Conservation (phyloP, 2,888 invertebrate genomes). For the Megamerina dolium region DNA sequence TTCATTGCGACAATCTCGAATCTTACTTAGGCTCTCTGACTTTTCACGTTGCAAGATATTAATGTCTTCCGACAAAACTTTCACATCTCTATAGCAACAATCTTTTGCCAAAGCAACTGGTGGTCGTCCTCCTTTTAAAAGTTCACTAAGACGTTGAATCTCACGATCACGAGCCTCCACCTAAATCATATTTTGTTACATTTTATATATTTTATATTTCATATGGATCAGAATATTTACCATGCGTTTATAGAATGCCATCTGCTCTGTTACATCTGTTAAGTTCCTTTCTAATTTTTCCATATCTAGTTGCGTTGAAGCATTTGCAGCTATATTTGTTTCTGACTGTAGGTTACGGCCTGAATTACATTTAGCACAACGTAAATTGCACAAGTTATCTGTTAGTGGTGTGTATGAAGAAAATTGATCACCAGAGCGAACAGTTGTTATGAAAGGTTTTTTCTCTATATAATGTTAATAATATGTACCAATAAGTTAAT, state of each 20-base stretch:
- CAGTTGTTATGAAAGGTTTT: constrained; percentile 47
- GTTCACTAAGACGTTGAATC: constrained; percentile 61
- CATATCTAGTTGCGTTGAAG: constrained; percentile 35
- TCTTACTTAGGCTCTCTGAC: constrained; percentile 38
- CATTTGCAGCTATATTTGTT: constrained; percentile 1
- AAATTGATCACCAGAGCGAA: constrained; percentile 38
- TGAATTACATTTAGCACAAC: constrained; percentile 44
- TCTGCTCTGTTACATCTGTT: constrained; percentile 47
- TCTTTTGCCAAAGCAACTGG: constrained; percentile 59
- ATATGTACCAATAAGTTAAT: too few species aligned
- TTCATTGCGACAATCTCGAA: constrained; percentile 39
- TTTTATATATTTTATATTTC: neutral
- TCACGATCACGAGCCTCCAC: constrained; percentile 57
- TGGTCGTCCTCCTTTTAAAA: constrained; percentile 69
- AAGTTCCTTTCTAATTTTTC: constrained; percentile 48
- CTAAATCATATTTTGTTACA: constrained; percentile 15
- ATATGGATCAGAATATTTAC: constrained; percentile 31
- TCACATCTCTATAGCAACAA: constrained; percentile 57
- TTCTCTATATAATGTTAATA: constrained; percentile 33
- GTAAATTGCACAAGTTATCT: constrained; percentile 21
- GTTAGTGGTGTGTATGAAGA: constrained; percentile 29
- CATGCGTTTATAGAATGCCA: constrained; percentile 49
- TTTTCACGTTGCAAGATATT: constrained; percentile 59
- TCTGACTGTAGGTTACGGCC: too few species aligned
- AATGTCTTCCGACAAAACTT: constrained; percentile 55